phyloP scores from a whole-genome alignment of 2,113 vertebrate species.

The Antechinus stuartii region DNA sequence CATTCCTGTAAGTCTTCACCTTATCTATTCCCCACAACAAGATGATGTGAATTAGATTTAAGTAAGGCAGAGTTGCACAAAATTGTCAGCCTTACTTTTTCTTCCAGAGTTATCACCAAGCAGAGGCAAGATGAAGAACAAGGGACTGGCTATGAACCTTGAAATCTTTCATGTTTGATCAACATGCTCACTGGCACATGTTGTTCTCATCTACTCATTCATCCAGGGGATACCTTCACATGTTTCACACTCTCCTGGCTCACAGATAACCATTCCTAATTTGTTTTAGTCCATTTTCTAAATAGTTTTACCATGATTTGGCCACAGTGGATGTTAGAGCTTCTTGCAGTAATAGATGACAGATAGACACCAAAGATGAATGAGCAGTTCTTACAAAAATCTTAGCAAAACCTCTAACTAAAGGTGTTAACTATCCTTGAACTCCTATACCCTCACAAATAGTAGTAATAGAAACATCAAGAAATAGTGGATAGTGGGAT shows the following conservation, averaged over 20 bases:
- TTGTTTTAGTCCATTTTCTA: neutral
- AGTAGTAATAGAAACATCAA: neutral
- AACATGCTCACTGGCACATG: neutral
- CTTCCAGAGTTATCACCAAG: neutral
- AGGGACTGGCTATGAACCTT: too few species aligned
- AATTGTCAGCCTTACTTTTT: neutral
- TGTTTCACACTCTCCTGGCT: neutral
- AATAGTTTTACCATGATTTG: neutral
- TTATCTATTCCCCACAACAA: too few species aligned
- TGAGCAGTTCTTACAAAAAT: too few species aligned
- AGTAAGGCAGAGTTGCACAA: neutral
- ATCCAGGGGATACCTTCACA: neutral
- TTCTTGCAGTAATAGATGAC: neutral
- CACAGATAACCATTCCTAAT: too few species aligned
- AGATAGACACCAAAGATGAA: neutral
- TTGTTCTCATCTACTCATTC: neutral
- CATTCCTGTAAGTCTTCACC: too few species aligned
- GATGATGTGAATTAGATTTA: neutral
- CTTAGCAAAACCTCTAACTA: too few species aligned
- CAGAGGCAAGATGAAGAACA: neutral
- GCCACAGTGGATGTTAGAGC: neutral
- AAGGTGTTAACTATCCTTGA: neutral
- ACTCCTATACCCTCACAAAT: neutral
- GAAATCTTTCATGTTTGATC: neutral
- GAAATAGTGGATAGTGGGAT: neutral